Base-by-base conservation (phyloP, 1,140 invertebrate genomes). In the Eueides isabella region DNA sequence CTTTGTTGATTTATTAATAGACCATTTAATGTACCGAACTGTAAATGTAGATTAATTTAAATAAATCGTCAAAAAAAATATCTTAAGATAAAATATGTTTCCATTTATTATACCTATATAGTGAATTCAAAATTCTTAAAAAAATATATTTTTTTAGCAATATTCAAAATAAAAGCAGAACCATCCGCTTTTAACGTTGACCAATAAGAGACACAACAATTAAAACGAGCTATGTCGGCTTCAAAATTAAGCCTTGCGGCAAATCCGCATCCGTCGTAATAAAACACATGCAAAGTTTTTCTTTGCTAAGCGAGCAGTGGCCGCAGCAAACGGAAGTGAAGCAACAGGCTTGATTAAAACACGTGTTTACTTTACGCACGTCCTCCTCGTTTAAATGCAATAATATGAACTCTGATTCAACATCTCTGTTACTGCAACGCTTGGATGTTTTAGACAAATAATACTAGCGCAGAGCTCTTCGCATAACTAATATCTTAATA, bases 241-340 rank as follows among this genome's bases (percentile, higher is more conserved):
- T 85, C 85, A 82, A 91, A 92, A 93, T 93, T 89, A 90, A 91
- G 84, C 90, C 91, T 88, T 77, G 78, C 72, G 83, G 91, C 84
- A n/a, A 75, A 78, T 85, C 82, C 82, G 85, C 82, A 83, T 90
- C 87, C 85, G 87, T 91, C 86, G 91, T 91, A 91, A 93, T 91
- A 92, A 93, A 93, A 91, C 89, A 85, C 85, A 93, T 93, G 89
- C 91, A 93, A 93, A 93, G 91, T 93, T 93, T 92, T 93, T 93
- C 91, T 92, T 93, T 93, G 88, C 88, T 71, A 74, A 90, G 87
- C 83, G 82, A 75, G 80, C 85, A 88, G 80, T 82, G 81, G 85
- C 87, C 86, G 83, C 88, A 85, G 86, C 84, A 81, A 87, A 82
- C 89, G 90, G 89, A 91, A 86, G 85, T 79, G 85, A 88, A 92